Conservation (phyloP, 2,797 vertebrate species). For the Oceanodroma leucorhoa region DNA sequence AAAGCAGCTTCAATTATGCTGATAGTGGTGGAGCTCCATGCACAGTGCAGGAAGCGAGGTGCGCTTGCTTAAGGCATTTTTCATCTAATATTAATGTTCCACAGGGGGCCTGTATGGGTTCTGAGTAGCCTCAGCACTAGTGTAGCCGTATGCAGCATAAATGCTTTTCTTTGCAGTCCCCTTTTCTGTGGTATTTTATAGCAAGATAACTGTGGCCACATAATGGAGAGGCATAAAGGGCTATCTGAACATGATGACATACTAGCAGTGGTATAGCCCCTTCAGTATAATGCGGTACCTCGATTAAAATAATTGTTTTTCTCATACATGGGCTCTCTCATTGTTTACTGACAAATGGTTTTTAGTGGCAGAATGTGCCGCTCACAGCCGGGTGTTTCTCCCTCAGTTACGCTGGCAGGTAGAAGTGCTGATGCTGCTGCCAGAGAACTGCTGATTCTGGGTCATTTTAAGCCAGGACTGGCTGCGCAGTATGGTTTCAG, state of each 20-base stretch:
- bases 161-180: accelerated
- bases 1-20: accelerated
- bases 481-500: background rate
- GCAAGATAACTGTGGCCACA: accelerated
- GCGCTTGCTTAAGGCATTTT: background rate
- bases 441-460: conserved; percentile 30
- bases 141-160: background rate
- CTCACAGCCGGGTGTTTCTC: background rate
- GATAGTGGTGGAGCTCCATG: accelerated
- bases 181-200: background rate
- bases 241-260: accelerated
- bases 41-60: background rate
- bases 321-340: background rate
- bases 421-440: conserved; percentile 35
- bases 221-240: background rate
- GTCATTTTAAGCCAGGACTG: conserved; percentile 20
- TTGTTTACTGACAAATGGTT: background rate
- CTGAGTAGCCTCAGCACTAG: background rate
- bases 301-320: background rate
- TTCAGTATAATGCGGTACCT: accelerated
- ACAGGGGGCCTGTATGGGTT: accelerated
- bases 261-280: background rate
- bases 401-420: background rate
- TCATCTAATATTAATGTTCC: background rate
- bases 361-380: background rate